Evolutionary conservation across 2,797 vertebrate genomes (phyloP).

Genomic region (Acanthis flammea): DNA sequence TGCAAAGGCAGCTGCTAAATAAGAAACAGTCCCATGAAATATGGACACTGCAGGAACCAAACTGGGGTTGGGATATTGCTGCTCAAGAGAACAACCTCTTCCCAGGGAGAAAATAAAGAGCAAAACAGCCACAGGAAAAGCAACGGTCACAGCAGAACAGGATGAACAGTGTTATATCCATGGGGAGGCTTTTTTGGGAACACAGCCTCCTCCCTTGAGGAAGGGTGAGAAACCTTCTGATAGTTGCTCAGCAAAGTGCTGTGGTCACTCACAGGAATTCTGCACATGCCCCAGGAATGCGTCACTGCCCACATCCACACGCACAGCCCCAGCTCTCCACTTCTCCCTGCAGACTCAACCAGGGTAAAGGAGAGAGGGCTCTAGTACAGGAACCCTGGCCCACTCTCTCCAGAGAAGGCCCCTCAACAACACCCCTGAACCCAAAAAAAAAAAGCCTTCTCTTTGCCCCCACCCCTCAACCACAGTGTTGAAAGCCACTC

Average conservation of each 20-base stretch:
- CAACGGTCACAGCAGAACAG: neutral
- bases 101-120: conserved; percentile 56
- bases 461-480: neutral
- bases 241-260: neutral
- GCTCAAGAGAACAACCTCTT: conserved; percentile 48
- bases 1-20: conserved; percentile 39
- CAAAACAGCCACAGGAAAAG: conserved; percentile 48
- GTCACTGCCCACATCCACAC: conserved; percentile 6
- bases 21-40: conserved; percentile 27
- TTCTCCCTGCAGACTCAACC: neutral
- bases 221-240: conserved; percentile 16
- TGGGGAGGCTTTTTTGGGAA: neutral
- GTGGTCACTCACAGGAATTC: neutral
- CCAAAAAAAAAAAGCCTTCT: neutral
- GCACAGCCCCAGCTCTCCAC: neutral
- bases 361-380: neutral
- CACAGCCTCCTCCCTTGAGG: neutral
- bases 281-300: neutral
- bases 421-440: rapidly evolving
- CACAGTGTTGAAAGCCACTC: neutral
- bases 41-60: conserved; percentile 10
- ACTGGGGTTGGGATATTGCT: neutral
- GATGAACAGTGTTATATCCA: neutral
- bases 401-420: neutral
- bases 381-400: neutral